phyloP scores from a whole-genome alignment of 2,888 invertebrate genomes.

The Lomographa bimaculata region DNA sequence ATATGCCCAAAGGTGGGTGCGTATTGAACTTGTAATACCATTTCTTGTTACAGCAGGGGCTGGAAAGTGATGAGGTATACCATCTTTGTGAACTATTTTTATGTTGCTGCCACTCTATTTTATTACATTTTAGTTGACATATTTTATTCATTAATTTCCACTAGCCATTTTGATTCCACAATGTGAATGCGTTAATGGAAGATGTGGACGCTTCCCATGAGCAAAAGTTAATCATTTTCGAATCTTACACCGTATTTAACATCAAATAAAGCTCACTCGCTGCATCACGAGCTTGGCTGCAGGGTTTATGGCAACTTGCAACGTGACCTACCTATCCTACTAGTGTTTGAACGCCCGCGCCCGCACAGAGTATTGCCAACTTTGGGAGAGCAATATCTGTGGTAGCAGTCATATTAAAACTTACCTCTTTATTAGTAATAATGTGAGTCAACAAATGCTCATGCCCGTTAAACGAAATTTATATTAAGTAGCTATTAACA shows the following conservation, averaged over 20 bases:
- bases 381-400: conserved; percentile 3
- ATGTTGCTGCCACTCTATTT: conserved; percentile 81
- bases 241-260: conserved; percentile 62
- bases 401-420: no score
- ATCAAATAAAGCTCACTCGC: conserved; percentile 63
- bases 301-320: conserved; percentile 33
- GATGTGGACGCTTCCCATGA: conserved; percentile 80
- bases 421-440: no score
- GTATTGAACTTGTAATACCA: conserved; percentile 82
- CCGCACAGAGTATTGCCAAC: conserved; percentile 13
- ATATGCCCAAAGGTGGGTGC: conserved; percentile 81
- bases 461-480: no score
- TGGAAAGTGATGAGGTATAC: conserved; percentile 96
- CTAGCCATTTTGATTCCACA: conserved; percentile 76
- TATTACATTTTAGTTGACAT: conserved; percentile 77
- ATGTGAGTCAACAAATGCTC: no score
- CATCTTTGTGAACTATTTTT: conserved; percentile 83
- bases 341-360: conserved; percentile 26
- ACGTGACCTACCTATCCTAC: conserved; percentile 22
- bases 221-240: conserved; percentile 66
- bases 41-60: conserved; percentile 93
- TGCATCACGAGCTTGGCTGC: conserved; percentile 66
- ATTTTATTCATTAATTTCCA: conserved; percentile 76
- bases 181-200: conserved; percentile 79
- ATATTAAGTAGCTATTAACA: conserved; percentile 8